Conservation (phyloP, 64 coral and sea anemone genomes). For the Acropora yongei region DNA sequence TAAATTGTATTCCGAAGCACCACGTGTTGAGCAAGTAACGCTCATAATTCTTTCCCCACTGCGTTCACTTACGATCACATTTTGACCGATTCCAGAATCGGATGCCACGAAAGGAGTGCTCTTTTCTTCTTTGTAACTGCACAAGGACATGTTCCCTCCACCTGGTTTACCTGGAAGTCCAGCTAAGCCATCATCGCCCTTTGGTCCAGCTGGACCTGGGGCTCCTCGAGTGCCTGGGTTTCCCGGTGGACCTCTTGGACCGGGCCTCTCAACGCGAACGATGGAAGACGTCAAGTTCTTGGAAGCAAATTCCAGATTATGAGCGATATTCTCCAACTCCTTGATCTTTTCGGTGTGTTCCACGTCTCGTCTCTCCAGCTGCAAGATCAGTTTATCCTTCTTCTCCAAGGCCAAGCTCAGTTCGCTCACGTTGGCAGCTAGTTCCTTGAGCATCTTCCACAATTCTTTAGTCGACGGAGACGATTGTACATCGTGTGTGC, state of each 20-base stretch:
- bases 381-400: slow-evolving; percentile 53
- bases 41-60: slow-evolving; percentile 30
- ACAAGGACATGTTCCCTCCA: slow-evolving; percentile 43
- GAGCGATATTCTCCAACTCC: slow-evolving; percentile 15
- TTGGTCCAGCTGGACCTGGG: slow-evolving; percentile 12
- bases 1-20: slow-evolving; percentile 58
- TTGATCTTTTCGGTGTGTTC: slow-evolving; percentile 41
- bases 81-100: background rate
- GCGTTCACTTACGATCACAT: slow-evolving; percentile 9
- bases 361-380: slow-evolving; percentile 36
- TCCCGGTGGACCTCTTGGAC: slow-evolving; percentile 44
- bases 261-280: background rate
- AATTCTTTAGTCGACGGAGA: slow-evolving; percentile 11
- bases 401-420: background rate
- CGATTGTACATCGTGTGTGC: background rate
- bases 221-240: background rate
- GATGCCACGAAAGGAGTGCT: background rate
- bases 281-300: slow-evolving; percentile 35
- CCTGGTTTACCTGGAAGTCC: slow-evolving; percentile 31
- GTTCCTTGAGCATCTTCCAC: slow-evolving; percentile 19
- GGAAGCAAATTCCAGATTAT: background rate
- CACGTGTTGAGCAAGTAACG: slow-evolving; percentile 53
- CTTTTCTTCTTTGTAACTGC: background rate
- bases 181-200: slow-evolving; percentile 5
- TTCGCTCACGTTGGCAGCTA: slow-evolving; percentile 32